Evolutionary conservation across 2,888 invertebrate genomes (phyloP).

Genomic region (Ganaspis brasiliensis): DNA sequence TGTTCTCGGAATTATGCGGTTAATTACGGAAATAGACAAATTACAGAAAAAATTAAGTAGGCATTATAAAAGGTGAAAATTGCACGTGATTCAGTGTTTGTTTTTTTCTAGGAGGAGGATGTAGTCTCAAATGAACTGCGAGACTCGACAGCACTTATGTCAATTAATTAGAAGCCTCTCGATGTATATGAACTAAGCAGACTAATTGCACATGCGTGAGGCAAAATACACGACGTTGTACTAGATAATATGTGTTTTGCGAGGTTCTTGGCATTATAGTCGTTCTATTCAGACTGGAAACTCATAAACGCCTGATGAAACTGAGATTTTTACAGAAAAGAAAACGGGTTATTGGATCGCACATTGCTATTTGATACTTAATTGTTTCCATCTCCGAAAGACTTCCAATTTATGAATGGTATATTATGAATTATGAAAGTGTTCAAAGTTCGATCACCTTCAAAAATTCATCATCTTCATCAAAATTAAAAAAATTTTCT

Average conservation of each 20-base stretch:
- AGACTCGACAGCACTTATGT: constrained; percentile 19
- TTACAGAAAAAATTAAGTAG: constrained; percentile 6
- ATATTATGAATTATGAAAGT: constrained; percentile 20
- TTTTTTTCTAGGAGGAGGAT: background rate
- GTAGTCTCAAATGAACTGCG: background rate
- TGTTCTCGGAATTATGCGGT: background rate
- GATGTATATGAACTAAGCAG: constrained; percentile 56
- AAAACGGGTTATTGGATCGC: constrained; percentile 72
- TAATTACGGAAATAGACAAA: constrained; percentile 10
- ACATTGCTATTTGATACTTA: constrained; percentile 13
- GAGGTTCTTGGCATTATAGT: constrained; percentile 58
- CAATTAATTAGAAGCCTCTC: constrained; percentile 36
- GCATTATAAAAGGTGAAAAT: constrained; percentile 17
- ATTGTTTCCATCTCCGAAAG: constrained; percentile 6
- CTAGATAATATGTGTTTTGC: constrained; percentile 69
- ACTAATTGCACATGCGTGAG: constrained; percentile 72
- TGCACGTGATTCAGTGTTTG: constrained; percentile 10
- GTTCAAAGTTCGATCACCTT: background rate
- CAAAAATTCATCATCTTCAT: no score
- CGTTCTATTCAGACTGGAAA: constrained; percentile 74
- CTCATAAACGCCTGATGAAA: constrained; percentile 71
- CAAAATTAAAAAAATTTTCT: no score
- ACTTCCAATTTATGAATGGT: constrained; percentile 27
- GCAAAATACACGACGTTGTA: constrained; percentile 68
- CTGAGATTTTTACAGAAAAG: constrained; percentile 70